Conservation (phyloP, 2,797 vertebrate species). For the Gobio occitaniae region DNA sequence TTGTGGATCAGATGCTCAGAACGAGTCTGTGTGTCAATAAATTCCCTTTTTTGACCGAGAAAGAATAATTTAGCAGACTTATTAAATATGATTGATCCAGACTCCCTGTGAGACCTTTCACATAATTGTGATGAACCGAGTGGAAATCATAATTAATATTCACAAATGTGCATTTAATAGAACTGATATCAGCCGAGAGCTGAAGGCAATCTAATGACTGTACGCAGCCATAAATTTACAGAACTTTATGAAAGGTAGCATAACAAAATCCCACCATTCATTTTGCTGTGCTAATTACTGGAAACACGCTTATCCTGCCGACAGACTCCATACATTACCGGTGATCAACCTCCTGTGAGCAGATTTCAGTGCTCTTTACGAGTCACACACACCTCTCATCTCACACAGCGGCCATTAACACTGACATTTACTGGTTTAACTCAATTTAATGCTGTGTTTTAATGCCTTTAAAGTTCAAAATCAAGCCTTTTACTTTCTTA, state of each 20-base stretch:
- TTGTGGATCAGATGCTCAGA: neutral
- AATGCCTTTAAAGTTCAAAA: neutral
- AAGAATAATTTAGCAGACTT: neutral
- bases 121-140: neutral
- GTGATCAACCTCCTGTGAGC: conserved; percentile 63
- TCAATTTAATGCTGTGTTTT: neutral
- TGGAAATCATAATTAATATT: conserved; percentile 4
- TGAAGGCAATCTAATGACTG: neutral
- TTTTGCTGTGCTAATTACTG: conserved; percentile 60
- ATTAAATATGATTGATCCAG: neutral
- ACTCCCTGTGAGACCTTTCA: neutral
- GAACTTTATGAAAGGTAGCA: conserved; percentile 30
- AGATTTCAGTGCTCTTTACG: conserved; percentile 47
- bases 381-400: conserved; percentile 17
- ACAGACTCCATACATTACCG: conserved; percentile 63
- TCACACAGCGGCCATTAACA: neutral
- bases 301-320: conserved; percentile 51
- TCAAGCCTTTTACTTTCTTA: neutral
- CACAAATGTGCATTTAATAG: conserved; percentile 18
- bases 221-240: conserved; percentile 6
- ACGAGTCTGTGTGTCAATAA: neutral
- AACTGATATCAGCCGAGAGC: conserved; percentile 11
- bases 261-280: conserved; percentile 52
- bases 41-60: neutral
- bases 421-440: neutral